Evolutionary conservation across 2,888 invertebrate genomes (phyloP).

Genomic region (Odontomyia ornata): DNA sequence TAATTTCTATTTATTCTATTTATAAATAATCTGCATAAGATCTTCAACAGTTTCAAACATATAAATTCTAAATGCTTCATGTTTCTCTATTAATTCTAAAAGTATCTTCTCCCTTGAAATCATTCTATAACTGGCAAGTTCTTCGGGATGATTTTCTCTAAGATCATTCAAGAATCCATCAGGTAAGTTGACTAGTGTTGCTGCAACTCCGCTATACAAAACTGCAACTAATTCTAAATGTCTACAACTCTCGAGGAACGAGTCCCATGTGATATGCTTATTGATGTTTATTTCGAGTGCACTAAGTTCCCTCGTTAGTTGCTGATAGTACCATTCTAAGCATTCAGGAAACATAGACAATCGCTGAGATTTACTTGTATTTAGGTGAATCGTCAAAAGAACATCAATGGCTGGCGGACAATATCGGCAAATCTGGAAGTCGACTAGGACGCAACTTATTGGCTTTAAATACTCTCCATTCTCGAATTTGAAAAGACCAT

Average conservation of each 20-base stretch:
- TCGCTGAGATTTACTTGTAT: conserved; percentile 53
- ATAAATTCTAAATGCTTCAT: conserved; percentile 53
- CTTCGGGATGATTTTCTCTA: conserved; percentile 56
- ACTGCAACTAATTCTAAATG: conserved; percentile 60
- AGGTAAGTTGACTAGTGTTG: conserved; percentile 58
- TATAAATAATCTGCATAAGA: conserved; percentile 54
- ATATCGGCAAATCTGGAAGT: conserved; percentile 61
- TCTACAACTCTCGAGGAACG: conserved; percentile 59
- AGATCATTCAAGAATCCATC: conserved; percentile 59
- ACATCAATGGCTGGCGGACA: conserved; percentile 60
- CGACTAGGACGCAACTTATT: conserved; percentile 57
- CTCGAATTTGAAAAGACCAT: conserved; percentile 56
- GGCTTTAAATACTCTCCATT: conserved; percentile 50
- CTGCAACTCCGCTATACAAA: conserved; percentile 60
- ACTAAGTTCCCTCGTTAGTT: conserved; percentile 56
- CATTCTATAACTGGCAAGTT: conserved; percentile 62
- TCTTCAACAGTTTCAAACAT: conserved; percentile 57
- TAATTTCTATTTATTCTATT: neutral
- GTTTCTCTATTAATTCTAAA: conserved; percentile 52
- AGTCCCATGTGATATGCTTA: conserved; percentile 56
- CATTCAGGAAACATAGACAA: conserved; percentile 51
- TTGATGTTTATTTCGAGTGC: conserved; percentile 55
- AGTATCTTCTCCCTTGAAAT: conserved; percentile 55
- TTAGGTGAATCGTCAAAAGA: conserved; percentile 58
- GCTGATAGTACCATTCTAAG: conserved; percentile 54